phyloP scores from a whole-genome alignment of 1,140 invertebrate species.

The Marisa cornuarietis region DNA sequence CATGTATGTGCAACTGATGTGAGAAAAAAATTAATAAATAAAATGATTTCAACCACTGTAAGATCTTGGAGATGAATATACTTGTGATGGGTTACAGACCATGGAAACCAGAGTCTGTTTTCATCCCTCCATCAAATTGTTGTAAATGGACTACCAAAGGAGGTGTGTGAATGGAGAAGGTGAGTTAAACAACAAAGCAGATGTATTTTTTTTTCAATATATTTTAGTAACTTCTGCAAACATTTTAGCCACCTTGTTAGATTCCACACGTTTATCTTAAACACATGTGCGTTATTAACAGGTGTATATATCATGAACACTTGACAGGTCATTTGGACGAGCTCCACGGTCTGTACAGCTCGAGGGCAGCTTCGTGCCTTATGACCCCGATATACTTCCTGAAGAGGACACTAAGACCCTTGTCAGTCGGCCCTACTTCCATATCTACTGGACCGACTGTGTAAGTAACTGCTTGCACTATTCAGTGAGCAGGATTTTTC shows the following conservation, averaged over 20 bases:
- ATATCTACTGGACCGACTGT: constrained; percentile 95
- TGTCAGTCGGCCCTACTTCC: constrained; percentile 85
- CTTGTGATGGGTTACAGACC: constrained; percentile 72
- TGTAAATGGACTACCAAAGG: constrained; percentile 81
- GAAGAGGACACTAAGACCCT: constrained; percentile 77
- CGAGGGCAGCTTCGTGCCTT: constrained; percentile 85
- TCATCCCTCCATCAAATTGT: constrained; percentile 81
- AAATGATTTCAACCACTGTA: too few relatives aligned
- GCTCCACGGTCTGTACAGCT: constrained; percentile 73
- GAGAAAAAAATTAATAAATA: too few relatives aligned
- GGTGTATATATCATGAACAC: constrained; percentile 14
- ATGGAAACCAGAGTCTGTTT: constrained; percentile 88
- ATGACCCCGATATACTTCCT: constrained; percentile 73
- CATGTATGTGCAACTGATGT: too few relatives aligned
- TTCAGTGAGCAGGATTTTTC: too few relatives aligned
- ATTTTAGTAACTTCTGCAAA: background rate
- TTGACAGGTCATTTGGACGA: constrained; percentile 69
- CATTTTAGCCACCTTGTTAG: background rate
- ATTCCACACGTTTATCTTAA: background rate
- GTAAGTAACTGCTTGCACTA: constrained; percentile 40
- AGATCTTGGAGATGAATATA: too few relatives aligned
- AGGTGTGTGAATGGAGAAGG: constrained; percentile 89
- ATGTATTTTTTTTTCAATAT: background rate
- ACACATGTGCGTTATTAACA: background rate
- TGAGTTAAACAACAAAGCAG: constrained; percentile 52